Evolutionary conservation across 53 echinoderm and acorn worm species (phyloP).

Genomic region (Holothuria leucospilota): DNA sequence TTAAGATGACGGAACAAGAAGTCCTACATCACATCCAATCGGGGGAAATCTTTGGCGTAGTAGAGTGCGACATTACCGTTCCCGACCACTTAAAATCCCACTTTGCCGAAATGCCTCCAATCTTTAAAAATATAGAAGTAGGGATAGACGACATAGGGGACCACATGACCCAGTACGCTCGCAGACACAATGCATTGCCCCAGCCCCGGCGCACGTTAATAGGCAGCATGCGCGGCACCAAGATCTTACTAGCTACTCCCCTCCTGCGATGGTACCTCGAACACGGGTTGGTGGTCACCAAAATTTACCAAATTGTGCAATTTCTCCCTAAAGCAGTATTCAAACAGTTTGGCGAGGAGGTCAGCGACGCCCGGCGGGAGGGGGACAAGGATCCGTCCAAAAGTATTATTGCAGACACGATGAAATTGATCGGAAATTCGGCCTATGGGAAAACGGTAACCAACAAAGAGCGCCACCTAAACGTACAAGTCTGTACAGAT

Average conservation of each 20-base stretch:
- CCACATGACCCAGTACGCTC: conserved; percentile 27
- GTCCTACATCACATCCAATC: no score
- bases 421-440: conserved; percentile 67
- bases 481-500: no score
- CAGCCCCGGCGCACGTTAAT: conserved; percentile 13
- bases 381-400: conserved; percentile 51
- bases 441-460: conserved; percentile 65
- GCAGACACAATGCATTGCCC: background rate
- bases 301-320: conserved; percentile 12
- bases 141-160: conserved; percentile 39
- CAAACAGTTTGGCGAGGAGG: conserved; percentile 40
- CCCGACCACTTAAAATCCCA: conserved; percentile 9
- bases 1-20: background rate
- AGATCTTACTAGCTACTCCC: background rate
- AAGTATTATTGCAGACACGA: conserved; percentile 61
- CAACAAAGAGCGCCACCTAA: conserved; percentile 33
- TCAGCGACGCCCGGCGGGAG: conserved; percentile 51
- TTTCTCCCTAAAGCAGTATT: conserved; percentile 6
- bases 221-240: background rate
- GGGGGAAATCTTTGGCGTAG: conserved; percentile 45
- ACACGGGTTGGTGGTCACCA: conserved; percentile 36
- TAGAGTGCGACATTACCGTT: conserved; percentile 44
- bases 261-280: conserved; percentile 54
- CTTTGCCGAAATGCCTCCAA: conserved; percentile 44
- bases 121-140: conserved; percentile 51